phyloP scores from a whole-genome alignment of 1,140 invertebrate genomes.

The Drosophila micromelanica region DNA sequence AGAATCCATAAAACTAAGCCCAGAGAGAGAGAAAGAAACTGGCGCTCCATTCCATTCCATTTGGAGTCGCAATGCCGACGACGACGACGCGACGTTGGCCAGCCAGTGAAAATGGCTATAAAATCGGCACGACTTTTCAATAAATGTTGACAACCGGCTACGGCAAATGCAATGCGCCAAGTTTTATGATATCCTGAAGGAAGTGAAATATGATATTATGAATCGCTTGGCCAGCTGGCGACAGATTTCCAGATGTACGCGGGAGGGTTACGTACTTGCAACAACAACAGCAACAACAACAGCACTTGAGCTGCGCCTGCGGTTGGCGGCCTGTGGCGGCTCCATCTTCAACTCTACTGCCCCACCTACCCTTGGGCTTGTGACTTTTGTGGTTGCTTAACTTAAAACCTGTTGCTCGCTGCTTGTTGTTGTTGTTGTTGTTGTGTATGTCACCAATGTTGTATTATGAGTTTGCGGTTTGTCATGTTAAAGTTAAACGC shows the following conservation, averaged over 20 bases:
- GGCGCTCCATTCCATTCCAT: slow-evolving; percentile 54
- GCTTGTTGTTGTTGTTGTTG: slow-evolving; percentile 32
- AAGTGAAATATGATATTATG: slow-evolving; percentile 84
- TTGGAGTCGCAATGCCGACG: neutral
- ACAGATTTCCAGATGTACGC: slow-evolving; percentile 60
- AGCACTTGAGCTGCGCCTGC: slow-evolving; percentile 36
- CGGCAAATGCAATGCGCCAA: slow-evolving; percentile 67
- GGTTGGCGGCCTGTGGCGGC: slow-evolving; percentile 51
- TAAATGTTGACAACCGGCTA: slow-evolving; percentile 83
- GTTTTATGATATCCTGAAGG: slow-evolving; percentile 84
- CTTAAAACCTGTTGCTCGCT: slow-evolving; percentile 64
- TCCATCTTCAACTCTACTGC: slow-evolving; percentile 29
- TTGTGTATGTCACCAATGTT: slow-evolving; percentile 68
- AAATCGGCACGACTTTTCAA: slow-evolving; percentile 84
- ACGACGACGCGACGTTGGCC: slow-evolving; percentile 4
- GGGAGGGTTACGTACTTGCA: slow-evolving; percentile 32
- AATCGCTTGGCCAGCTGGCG: slow-evolving; percentile 79
- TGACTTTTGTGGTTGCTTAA: slow-evolving; percentile 57
- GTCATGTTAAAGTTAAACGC: slow-evolving; percentile 82
- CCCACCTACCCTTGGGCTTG: slow-evolving; percentile 45
- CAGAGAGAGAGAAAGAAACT: slow-evolving; percentile 20
- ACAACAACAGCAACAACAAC: neutral
- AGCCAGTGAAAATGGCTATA: slow-evolving; percentile 79
- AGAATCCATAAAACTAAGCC: slow-evolving; percentile 72
- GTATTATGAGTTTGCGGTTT: slow-evolving; percentile 82